phyloP scores from a whole-genome alignment of 2,797 vertebrate species.

The Bovichtus variegatus region DNA sequence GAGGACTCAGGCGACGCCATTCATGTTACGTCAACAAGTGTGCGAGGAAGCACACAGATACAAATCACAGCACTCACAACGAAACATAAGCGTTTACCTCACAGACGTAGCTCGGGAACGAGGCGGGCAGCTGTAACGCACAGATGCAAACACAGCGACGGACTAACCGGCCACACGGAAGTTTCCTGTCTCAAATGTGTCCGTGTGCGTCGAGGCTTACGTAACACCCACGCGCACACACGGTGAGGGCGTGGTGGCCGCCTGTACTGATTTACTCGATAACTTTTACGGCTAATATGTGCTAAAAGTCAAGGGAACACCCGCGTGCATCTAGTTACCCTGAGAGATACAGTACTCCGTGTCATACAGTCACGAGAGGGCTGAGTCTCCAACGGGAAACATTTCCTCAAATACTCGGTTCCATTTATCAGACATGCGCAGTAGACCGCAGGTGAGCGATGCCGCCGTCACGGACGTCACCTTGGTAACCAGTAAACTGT shows the following conservation, averaged over 20 bases:
- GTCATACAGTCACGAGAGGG: too few relatives aligned
- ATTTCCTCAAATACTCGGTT: not conserved
- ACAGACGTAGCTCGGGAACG: rapidly evolving
- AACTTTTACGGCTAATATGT: not conserved
- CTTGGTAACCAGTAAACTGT: not conserved
- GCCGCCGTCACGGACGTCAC: not conserved
- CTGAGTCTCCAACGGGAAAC: not conserved
- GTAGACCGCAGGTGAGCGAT: not conserved
- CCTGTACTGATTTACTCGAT: not conserved
- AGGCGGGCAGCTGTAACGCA: rapidly evolving
- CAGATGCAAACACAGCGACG: not conserved
- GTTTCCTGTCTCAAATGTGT: not conserved
- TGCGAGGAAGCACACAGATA: rapidly evolving
- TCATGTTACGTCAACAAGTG: not conserved
- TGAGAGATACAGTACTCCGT: not conserved
- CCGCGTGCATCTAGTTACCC: not conserved
- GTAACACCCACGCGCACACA: not conserved
- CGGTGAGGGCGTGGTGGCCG: not conserved
- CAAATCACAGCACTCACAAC: rapidly evolving
- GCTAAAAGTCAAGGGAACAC: not conserved
- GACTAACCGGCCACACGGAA: not conserved
- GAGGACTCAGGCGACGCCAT: not conserved
- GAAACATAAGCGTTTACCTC: slow-evolving; percentile 11
- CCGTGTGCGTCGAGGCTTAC: not conserved
- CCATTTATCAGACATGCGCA: slow-evolving; percentile 16